Base-by-base conservation (phyloP, 1,140 invertebrate genomes). In the Trichonephila clavata region DNA sequence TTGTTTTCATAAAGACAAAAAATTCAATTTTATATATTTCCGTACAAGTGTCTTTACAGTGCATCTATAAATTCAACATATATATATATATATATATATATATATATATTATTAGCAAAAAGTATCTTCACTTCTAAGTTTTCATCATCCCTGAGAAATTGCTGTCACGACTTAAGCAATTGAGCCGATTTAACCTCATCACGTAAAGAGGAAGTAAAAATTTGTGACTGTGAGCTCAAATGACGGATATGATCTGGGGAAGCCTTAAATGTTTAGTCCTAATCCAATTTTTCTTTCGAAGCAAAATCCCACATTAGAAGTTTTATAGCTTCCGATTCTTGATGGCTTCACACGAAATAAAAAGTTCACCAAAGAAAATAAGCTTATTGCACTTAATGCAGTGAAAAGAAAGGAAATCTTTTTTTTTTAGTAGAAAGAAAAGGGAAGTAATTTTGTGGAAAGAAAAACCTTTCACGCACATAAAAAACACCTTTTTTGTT, bases 271-370 rank as follows among this genome's bases (percentile, higher is more conserved):
- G 65, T 68, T 68, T 68, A 24, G n/a, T 68, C 24, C 65, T 68
- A 68, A 68, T 68, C 65, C 65, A 68, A 68, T 68, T 68, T 68
- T 68, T 68, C 65, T 24, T 68, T 27, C n/a, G 27, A 68, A 68
- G 24, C 21, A 14, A 68, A 68, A 68, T 68, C 65, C 24, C 24
- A n/a, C 65, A 13, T 68, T 68, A n/a, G 65, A 21, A 68, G 8
- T 68, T 68, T 68, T 68, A 68, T 68, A 68, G 65, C 65, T 68
- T 68, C 65, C 65, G 65, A 68, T 14, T 24, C 63, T 65, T 68
- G 65, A 68, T 68, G 65, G 21, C 65, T 68, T 13, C n/a, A 14
- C 65, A 6, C 65, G 10, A 50, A 50, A 50, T 50, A 50, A 50
- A 50, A 50, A 50, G 50, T 10, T 50, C 50, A n/a, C 65, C 65